Base-by-base conservation (phyloP, 2,888 invertebrate species). In the Podotricha telesiphe region DNA sequence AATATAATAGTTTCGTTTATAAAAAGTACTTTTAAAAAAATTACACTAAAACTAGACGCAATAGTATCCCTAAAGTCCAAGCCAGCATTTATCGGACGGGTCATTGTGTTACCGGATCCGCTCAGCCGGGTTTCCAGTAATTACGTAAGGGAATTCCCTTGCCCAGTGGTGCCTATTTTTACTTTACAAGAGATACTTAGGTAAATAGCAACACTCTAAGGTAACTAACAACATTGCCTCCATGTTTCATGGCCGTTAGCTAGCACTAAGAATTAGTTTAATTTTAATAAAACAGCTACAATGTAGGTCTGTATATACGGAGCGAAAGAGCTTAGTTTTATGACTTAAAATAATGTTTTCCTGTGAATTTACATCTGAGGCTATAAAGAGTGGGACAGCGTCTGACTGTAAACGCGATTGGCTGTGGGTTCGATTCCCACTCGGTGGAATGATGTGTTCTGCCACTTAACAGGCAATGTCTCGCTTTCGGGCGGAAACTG, bases 71-170 rank as follows among this genome's bases (percentile, higher is more conserved):
- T 70, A 70, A 63, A 67, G 59, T 66, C 56, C 69, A 40, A 58
- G 28, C 65, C 56, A 68, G 17, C 66, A 69, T 70, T 73, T 85
- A 83, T 82, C 84, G 84, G 81, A 83, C 81, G 85, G 87, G 87
- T 87, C 89, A 87, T 88, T 88, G 88, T 89, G 86, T 89, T 89
- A 89, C 83, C 77, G 78, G 81, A 83, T 76, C 78, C 86, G 86
- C 83, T 85, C 86, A 82, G 81, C 79, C 85, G 82, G 82, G 84
- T 81, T 81, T 80, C 72, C 80, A 75, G 84, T 91, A 91, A 91
- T 91, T 91, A 89, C 91, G 88, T 91, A 85, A 85, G 91, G 91
- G 91, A 91, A 89, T 89, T 87, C 84, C 79, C 77, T 79, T 77
- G 79, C 79, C 79, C 70, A 75, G 75, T 76, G 78, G 79, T 79